These are phyloP conservation scores for Verasper variegatus DNA, from an alignment of 2,113 vertebrate species.

Conservation along the genomic window DNA sequence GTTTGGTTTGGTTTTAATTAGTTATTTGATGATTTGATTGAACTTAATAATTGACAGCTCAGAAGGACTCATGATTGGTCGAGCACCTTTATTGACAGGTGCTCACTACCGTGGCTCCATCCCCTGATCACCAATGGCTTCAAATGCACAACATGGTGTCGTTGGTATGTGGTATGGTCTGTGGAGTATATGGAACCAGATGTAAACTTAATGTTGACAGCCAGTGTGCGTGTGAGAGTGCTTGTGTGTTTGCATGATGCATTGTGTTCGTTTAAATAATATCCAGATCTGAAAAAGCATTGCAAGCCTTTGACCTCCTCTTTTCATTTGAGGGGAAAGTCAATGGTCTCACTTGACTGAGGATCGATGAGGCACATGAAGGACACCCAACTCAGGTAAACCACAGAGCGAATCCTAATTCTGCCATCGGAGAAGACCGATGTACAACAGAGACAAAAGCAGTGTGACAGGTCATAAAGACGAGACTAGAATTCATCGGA, in stretches of 20 bases:
- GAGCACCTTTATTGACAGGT: too few species aligned
- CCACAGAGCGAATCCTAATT: conserved; percentile 54
- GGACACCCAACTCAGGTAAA: conserved; percentile 52
- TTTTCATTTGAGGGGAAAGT: conserved; percentile 47
- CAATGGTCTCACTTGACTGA: conserved; percentile 62
- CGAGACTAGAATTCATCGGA: conserved; percentile 22
- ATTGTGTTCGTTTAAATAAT: too few species aligned
- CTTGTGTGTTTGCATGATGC: neutral
- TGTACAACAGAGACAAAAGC: conserved; percentile 3
- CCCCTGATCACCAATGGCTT: too few species aligned
- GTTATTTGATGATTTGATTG: too few species aligned
- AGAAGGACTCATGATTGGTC: too few species aligned
- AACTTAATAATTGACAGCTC: too few species aligned
- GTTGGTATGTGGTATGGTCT: too few species aligned
- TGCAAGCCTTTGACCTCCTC: conserved; percentile 14
- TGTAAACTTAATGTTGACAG: neutral
- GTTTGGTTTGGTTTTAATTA: too few species aligned
- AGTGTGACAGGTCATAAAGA: conserved; percentile 16
- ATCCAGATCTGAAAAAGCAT: neutral
- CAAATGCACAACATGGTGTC: too few species aligned
- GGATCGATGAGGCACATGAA: conserved; percentile 60
- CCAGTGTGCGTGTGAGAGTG: neutral
- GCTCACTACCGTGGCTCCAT: too few species aligned
- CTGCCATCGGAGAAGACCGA: conserved; percentile 2
- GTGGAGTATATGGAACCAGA: too few species aligned